These are phyloP conservation scores for Premnoplex brunnescens DNA, from an alignment of 2,797 vertebrate genomes.

Conservation along the genomic window DNA sequence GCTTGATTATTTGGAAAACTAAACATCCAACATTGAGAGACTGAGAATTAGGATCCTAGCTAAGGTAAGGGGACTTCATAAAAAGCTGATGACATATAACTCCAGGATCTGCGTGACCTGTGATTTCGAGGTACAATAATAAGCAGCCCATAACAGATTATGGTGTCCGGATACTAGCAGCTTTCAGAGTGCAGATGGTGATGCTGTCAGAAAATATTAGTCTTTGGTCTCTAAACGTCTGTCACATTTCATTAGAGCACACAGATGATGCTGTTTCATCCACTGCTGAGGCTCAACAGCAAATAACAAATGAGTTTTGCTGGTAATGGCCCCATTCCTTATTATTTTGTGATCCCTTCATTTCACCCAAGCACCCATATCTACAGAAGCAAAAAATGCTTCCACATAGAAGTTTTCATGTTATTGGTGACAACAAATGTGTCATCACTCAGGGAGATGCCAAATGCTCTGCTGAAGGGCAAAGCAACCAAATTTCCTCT, in stretches of 20 bases:
- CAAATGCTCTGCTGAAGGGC: not conserved
- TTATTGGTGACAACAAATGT: not conserved
- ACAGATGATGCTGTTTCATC: not conserved
- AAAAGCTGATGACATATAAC: accelerated
- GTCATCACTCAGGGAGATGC: not conserved
- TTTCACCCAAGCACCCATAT: not conserved
- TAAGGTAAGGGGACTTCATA: not conserved
- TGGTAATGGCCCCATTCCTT: not conserved
- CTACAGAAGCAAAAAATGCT: not conserved
- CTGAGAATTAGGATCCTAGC: not conserved
- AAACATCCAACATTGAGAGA: accelerated
- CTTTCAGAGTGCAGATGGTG: slow-evolving; percentile 35
- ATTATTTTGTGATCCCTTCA: not conserved
- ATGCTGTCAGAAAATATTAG: slow-evolving; percentile 33
- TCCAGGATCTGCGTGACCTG: not conserved
- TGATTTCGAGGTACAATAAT: accelerated
- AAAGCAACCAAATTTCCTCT: not conserved
- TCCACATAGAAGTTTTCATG: not conserved
- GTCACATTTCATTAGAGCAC: not conserved
- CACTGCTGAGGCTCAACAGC: not conserved
- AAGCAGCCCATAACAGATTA: not conserved
- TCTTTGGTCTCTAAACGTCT: not conserved
- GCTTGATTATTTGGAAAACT: not conserved
- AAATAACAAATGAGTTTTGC: not conserved
- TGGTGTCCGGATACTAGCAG: not conserved